Evolutionary conservation across 2,888 invertebrate species (phyloP), one percentile per base, ranked within the genome.

Genomic region (Crossocerus cetratus): DNA sequence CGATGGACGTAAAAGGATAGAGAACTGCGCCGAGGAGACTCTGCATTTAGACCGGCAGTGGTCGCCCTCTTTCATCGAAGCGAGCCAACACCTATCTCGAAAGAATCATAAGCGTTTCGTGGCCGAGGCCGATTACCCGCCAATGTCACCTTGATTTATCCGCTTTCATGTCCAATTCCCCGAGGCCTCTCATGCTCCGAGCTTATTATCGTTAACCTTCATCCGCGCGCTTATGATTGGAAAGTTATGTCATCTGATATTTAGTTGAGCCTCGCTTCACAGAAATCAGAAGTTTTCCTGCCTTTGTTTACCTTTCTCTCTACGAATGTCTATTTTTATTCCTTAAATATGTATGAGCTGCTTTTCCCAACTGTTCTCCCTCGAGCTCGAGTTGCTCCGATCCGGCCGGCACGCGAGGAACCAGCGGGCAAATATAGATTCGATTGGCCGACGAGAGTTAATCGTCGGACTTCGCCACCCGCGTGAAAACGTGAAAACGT

Each of bases 1-100:
- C 70, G 81, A 71, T 77, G 72, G 63, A 80, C 78, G 76, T 72
- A 55, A 67, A 70, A 68, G 66, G 67, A 74, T 73, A 45, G 44
- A 13, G 57, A 45, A 44, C 20, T n/a, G n/a, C 32, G 11, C 32
- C 32, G 11, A 32, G 49, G 11, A 56, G 70, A 65, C 57, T 71
- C 61, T 60, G 64, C 67, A 32, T 64, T 72, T 72, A 57, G 72
- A 72, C 61, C 59, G 64, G 54, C 57, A 32, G 8, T 44, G 66
- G 45, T 56, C 61, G 72, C 44, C 64, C 60, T 45, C 64, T 74
- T 74, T 68, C 74, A 44, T 69, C 57, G 69, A 32, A 32, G 32
- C 32, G 32, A 32, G 11, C 32, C 73, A 58, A 55, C 21, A 60
- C 59, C 44, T 73, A 69, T 75, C 73, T 62, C n/a, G 56, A 18